Base-by-base conservation (phyloP, 2,113 vertebrate genomes). In the Sorex araneus region DNA sequence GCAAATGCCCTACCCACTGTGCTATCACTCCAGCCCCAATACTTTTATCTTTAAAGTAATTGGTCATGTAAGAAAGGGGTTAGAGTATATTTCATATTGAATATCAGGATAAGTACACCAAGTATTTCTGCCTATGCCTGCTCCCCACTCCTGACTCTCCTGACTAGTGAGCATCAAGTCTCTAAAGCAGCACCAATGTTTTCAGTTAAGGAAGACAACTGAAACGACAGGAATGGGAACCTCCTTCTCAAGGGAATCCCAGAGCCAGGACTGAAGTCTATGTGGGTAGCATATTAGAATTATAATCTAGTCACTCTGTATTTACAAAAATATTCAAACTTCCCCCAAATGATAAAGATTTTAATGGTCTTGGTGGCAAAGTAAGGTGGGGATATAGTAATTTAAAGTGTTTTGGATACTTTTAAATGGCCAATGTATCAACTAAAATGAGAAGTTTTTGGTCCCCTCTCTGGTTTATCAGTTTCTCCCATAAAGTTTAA, bases 201-300 rank as follows among this genome's bases (percentile, higher is more conserved):
- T 94, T 96, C 60, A 94, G 87, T 95, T 93, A 93, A 94, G 74
- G 66, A 94, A 92, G 28, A 28, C 69, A 90, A 60, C 74, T 92
- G 75, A 94, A 92, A 66, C 87, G 87, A 63, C 87, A 67, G 47
- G 64, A 91, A 19, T 92, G 34, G 71, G 16, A 74, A 19, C 81
- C n/a, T 94, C 36, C 92, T 94, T 89, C 69, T 93, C 83, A 92
- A 92, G 12, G 27, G 67, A 92, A 94, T 13, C 43, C 70, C 67
- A 91, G 83, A 93, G 73, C 66, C 54, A 88, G 32, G 43, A 32
- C 69, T 90, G 57, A 91, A 73, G 27, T 79, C n/a, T 91, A 94
- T 73, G 34, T n/a, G 89, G 63, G 84, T 84, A 74, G 87, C 81
- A 77, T 34, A 89, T 30, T 84, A 57, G 60, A 91, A 84, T 78